A percentile compares a stretch with the other conserved stretches of the same genome.
Evolutionary conservation across 2,797 vertebrate species (phyloP).

Genomic region (Eleutherodactylus coqui): DNA sequence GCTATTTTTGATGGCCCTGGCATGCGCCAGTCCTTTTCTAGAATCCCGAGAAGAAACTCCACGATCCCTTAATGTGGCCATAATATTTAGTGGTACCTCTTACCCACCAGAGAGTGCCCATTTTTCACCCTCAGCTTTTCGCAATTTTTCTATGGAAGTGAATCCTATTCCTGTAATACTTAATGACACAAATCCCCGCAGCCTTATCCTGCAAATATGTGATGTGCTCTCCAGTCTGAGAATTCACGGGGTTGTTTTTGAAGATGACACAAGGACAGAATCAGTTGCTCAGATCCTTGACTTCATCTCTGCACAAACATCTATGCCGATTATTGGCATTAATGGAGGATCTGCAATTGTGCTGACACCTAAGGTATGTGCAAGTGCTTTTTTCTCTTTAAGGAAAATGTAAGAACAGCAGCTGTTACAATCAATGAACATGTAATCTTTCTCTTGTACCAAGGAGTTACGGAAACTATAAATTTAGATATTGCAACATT

Average conservation of each 20-base stretch:
- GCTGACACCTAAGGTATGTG: slow-evolving; percentile 90
- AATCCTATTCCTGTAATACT: slow-evolving; percentile 76
- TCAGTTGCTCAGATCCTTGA: slow-evolving; percentile 92
- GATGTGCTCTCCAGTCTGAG: slow-evolving; percentile 90
- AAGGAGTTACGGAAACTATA: not conserved
- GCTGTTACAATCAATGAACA: slow-evolving; percentile 14
- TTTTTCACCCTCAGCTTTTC: slow-evolving; percentile 72
- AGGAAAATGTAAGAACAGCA: not conserved
- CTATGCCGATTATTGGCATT: slow-evolving; percentile 92
- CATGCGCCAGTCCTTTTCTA: slow-evolving; percentile 88
- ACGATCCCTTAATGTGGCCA: slow-evolving; percentile 84
- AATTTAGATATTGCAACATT: not conserved
- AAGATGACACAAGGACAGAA: slow-evolving; percentile 84
- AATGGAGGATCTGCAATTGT: slow-evolving; percentile 93
- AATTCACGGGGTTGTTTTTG: slow-evolving; percentile 93
- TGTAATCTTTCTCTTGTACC: slow-evolving; percentile 23
- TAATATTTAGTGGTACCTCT: slow-evolving; percentile 80
- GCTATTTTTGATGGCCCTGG: slow-evolving; percentile 76
- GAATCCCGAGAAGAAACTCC: slow-evolving; percentile 67
- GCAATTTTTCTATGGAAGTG: slow-evolving; percentile 74
- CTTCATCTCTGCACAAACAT: slow-evolving; percentile 94
- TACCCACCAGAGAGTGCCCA: slow-evolving; percentile 76
- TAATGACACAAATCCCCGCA: slow-evolving; percentile 94
- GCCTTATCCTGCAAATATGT: slow-evolving; percentile 91
- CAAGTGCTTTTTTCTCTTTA: not conserved